A percentile compares a stretch with the other conserved stretches of the same genome.
phyloP scores from a whole-genome alignment of 2,113 vertebrate species.

The Haplotaxodon microlepis region DNA sequence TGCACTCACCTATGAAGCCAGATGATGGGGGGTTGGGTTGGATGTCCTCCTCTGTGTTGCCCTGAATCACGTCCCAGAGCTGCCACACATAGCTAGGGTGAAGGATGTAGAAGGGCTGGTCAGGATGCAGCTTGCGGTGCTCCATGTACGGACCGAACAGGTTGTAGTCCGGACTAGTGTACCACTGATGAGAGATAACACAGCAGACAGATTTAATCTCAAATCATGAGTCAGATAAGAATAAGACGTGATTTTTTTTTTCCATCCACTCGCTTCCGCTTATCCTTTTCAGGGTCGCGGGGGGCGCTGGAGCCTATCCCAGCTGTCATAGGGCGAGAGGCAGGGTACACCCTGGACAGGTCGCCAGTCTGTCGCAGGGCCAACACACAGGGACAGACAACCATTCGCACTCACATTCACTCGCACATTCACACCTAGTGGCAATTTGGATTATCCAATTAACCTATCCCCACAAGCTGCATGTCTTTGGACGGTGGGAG shows the following conservation, averaged over 20 bases:
- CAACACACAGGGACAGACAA: too few species aligned
- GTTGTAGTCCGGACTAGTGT: constrained; percentile 93
- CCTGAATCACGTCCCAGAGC: constrained; percentile 96
- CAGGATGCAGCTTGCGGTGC: constrained; percentile 81
- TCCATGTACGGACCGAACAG: constrained; percentile 89
- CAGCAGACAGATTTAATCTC: not conserved
- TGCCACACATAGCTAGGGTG: constrained; percentile 95
- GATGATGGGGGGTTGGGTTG: constrained; percentile 98
- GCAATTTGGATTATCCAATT: too few species aligned
- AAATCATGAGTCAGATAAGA: not conserved
- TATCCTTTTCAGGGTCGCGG: too few species aligned
- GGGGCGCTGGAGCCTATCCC: too few species aligned
- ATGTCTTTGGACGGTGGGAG: too few species aligned
- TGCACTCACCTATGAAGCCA: constrained; percentile 89
- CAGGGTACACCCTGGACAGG: too few species aligned
- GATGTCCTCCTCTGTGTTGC: constrained; percentile 93
- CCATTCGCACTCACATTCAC: too few species aligned
- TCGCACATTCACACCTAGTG: too few species aligned
- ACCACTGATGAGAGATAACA: constrained; percentile 78
- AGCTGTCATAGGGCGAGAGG: too few species aligned
- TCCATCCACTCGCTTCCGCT: too few species aligned
- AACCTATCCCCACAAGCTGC: too few species aligned
- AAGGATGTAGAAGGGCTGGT: constrained; percentile 92
- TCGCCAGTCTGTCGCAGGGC: too few species aligned
- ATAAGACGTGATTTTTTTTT: not conserved